Evolutionary conservation across 30 jellyfish, hydroid and myxozoan species (phyloP).

Genomic region (Phacellophora camtschatica): DNA sequence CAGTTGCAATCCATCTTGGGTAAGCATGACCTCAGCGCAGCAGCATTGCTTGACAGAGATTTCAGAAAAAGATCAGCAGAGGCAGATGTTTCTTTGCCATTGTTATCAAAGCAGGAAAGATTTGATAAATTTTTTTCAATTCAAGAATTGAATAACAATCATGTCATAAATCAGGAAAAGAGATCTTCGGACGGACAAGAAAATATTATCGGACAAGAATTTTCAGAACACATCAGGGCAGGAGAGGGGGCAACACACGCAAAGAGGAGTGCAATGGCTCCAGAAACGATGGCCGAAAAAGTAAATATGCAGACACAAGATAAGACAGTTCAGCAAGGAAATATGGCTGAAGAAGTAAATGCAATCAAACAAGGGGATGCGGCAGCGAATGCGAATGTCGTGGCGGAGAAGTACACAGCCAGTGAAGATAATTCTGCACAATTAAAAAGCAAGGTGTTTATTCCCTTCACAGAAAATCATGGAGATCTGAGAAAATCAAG

Average conservation of each 20-base stretch:
- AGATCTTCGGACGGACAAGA: slow-evolving; percentile 33
- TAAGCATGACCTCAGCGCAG: slow-evolving; percentile 30
- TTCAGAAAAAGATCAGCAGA: slow-evolving; percentile 78
- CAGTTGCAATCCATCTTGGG: slow-evolving; percentile 80
- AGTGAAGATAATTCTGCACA: no score
- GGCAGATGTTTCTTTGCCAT: slow-evolving; percentile 34
- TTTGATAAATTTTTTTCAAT: not conserved
- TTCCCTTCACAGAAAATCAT: slow-evolving; percentile 42
- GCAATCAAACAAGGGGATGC: no score
- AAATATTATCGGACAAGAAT: not conserved
- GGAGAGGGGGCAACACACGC: no score
- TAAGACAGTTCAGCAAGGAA: no score
- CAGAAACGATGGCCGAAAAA: slow-evolving; percentile 4
- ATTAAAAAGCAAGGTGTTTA: slow-evolving; percentile 47
- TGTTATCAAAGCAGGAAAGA: slow-evolving; percentile 6
- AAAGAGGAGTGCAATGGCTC: not conserved
- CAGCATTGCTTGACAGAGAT: slow-evolving; percentile 63
- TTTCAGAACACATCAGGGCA: no score
- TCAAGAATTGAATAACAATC: slow-evolving; percentile 3
- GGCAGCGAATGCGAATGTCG: no score
- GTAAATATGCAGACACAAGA: no score
- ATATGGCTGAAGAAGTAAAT: no score
- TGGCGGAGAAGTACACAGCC: no score
- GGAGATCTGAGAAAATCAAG: slow-evolving; percentile 26
- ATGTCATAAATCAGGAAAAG: not conserved